Evolutionary conservation across 2,888 invertebrate genomes (phyloP).

Genomic region (Schizotus pectinicornis): DNA sequence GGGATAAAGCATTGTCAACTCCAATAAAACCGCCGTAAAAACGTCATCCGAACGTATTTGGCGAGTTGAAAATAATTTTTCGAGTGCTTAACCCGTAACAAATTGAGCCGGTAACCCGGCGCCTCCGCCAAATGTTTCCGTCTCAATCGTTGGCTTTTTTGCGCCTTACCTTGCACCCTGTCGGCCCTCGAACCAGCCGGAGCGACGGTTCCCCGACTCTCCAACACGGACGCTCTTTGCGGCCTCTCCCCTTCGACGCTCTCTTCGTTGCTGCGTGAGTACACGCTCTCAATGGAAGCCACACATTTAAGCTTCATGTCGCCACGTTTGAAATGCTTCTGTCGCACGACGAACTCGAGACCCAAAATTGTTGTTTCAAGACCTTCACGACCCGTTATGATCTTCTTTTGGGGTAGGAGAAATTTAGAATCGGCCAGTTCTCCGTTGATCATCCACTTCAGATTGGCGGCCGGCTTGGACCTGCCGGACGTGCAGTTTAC

Average conservation of each 20-base stretch:
- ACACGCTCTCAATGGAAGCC: constrained; percentile 85
- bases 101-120: not conserved
- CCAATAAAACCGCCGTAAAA: too few species aligned
- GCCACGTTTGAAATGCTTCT: constrained; percentile 81
- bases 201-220: constrained; percentile 75
- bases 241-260: constrained; percentile 81
- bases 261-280: constrained; percentile 87
- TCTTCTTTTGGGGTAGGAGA: constrained; percentile 61
- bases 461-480: constrained; percentile 81
- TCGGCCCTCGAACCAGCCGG: constrained; percentile 67
- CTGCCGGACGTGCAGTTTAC: constrained; percentile 85
- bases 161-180: constrained; percentile 70
- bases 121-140: not conserved
- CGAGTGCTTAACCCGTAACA: not conserved
- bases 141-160: not conserved
- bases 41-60: too few species aligned
- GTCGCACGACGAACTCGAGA: constrained; percentile 80
- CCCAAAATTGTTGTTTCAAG: constrained; percentile 79
- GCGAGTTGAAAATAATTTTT: too few species aligned
- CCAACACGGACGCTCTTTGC: constrained; percentile 75
- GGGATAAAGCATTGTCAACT: too few species aligned
- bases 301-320: constrained; percentile 89
- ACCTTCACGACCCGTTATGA: constrained; percentile 67
- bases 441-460: constrained; percentile 88
- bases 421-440: constrained; percentile 66